These are phyloP conservation scores for Rhinoptilus africanus DNA, from an alignment of 2,113 vertebrate species.

Conservation along the genomic window DNA sequence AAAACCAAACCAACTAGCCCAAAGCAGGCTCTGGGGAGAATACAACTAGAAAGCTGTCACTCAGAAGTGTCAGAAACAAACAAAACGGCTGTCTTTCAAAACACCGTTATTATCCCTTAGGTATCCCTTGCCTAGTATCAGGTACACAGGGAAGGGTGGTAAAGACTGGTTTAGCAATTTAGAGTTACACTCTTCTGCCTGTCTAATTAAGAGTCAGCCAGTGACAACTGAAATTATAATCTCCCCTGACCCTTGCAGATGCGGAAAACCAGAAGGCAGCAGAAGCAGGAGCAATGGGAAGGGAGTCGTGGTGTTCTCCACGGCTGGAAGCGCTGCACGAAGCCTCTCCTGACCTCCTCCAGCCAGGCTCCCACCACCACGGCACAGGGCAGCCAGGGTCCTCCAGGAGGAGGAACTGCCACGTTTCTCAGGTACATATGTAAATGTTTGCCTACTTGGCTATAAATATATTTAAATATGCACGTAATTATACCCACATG, in stretches of 20 bases:
- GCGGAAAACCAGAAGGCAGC: neutral
- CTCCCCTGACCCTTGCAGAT: neutral
- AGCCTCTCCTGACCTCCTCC: neutral
- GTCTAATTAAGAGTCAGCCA: neutral
- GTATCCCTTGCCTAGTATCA: neutral
- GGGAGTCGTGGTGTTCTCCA: accelerated
- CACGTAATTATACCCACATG: neutral
- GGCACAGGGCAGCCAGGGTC: neutral
- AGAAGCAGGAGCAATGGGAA: neutral
- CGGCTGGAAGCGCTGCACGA: neutral
- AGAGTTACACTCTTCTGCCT: neutral
- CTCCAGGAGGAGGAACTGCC: neutral
- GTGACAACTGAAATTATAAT: neutral
- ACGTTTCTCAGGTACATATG: neutral
- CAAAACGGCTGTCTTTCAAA: neutral
- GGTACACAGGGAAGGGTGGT: neutral
- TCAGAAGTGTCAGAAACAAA: neutral
- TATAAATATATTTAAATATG: neutral
- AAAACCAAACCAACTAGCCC: neutral
- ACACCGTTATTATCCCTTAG: no score
- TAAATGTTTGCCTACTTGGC: neutral
- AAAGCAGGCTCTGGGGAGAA: neutral
- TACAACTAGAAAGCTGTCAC: neutral
- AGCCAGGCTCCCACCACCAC: neutral
- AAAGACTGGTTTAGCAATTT: neutral